These are phyloP conservation scores for Plusia festucae DNA, from an alignment of 2,888 invertebrate species.

Conservation along the genomic window DNA sequence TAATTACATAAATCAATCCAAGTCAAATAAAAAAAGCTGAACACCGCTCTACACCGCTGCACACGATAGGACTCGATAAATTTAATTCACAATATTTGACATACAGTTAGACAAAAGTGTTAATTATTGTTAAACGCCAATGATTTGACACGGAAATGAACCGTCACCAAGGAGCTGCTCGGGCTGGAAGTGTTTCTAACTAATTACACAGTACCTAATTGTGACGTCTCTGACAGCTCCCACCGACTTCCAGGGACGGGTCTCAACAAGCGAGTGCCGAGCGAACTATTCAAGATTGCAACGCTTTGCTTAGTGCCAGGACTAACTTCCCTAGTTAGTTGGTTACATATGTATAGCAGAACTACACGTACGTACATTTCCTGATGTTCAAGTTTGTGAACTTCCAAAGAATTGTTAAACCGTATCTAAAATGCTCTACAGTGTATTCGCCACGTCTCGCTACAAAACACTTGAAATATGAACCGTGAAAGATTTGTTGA, in stretches of 20 bases:
- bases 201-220: neutral
- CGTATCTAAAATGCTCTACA: conserved; percentile 62
- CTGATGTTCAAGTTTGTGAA: conserved; percentile 59
- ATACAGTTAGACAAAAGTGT: too few relatives aligned
- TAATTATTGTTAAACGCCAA: neutral
- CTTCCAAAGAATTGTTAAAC: conserved; percentile 59
- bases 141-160: neutral
- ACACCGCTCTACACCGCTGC: too few relatives aligned
- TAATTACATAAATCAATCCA: too few relatives aligned
- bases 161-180: neutral
- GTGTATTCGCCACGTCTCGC: conserved; percentile 60
- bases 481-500: conserved; percentile 60
- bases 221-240: neutral
- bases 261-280: conserved; percentile 19
- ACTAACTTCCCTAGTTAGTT: conserved; percentile 55
- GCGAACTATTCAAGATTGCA: conserved; percentile 44
- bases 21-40: too few relatives aligned
- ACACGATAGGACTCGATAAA: too few relatives aligned
- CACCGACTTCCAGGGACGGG: neutral
- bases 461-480: conserved; percentile 60
- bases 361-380: conserved; percentile 40
- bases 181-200: neutral
- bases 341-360: conserved; percentile 36
- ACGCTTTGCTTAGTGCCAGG: conserved; percentile 41
- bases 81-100: too few relatives aligned